These are phyloP conservation scores for Peromyscus eremicus DNA, from an alignment of 2,797 vertebrate genomes.

Conservation along the genomic window DNA sequence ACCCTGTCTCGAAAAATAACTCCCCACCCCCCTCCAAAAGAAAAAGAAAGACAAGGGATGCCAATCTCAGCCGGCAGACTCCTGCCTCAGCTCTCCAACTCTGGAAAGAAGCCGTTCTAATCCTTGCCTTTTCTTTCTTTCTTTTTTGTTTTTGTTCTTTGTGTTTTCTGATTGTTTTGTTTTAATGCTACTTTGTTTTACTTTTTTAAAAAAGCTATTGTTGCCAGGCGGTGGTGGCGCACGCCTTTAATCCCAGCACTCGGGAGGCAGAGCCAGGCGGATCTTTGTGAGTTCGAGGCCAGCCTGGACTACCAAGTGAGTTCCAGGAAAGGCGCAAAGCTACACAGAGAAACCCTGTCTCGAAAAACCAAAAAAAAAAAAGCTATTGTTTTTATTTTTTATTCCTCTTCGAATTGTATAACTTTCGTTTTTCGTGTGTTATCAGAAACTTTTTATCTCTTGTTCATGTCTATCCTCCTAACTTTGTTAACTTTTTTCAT, in stretches of 20 bases:
- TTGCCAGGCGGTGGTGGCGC: too few species aligned
- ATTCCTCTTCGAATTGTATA: not conserved
- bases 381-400: not conserved
- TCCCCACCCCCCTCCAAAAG: too few species aligned
- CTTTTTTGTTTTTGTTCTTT: not conserved
- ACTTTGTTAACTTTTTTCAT: not conserved
- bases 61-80: not conserved
- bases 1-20: too few species aligned
- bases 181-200: not conserved
- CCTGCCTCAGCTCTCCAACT: not conserved
- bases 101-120: not conserved
- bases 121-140: not conserved
- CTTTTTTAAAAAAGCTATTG: not conserved
- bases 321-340: too few species aligned
- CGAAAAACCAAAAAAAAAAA: too few species aligned
- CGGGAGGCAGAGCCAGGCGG: too few species aligned
- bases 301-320: too few species aligned
- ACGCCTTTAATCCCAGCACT: too few species aligned
- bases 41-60: not conserved
- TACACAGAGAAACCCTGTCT: too few species aligned
- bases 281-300: too few species aligned
- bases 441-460: not conserved
- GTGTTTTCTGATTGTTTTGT: not conserved
- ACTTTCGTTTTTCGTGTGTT: not conserved
- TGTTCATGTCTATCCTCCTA: too few species aligned